phyloP scores from a whole-genome alignment of 1,140 invertebrate genomes.

The Phthorimaea operculella region DNA sequence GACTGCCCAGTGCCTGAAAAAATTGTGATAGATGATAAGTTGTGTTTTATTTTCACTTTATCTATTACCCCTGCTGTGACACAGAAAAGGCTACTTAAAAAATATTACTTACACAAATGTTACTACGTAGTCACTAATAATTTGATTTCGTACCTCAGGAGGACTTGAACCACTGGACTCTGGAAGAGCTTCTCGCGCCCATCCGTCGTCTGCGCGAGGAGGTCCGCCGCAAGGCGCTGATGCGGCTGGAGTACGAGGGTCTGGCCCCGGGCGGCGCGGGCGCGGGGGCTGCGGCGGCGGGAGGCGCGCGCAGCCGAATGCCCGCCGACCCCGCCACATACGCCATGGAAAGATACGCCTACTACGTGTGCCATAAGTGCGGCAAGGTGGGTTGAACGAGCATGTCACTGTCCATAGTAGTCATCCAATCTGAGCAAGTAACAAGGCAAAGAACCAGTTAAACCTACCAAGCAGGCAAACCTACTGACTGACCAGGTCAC shows the following conservation, averaged over 20 bases:
- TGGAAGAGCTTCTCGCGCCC: slow-evolving; percentile 82
- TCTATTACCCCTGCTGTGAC: no score
- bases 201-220: slow-evolving; percentile 88
- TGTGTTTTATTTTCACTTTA: no score
- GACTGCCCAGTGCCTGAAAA: no score
- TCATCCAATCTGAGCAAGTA: no score
- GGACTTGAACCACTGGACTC: slow-evolving; percentile 84
- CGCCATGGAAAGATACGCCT: slow-evolving; percentile 98
- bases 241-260: slow-evolving; percentile 98
- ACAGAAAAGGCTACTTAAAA: no score
- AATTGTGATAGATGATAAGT: no score
- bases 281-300: slow-evolving; percentile 58
- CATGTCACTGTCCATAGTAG: no score
- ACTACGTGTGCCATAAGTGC: slow-evolving; percentile 98
- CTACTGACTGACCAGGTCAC: no score
- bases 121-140: no score
- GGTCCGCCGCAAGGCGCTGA: slow-evolving; percentile 92
- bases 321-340: slow-evolving; percentile 84
- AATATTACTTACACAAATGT: no score
- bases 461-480: no score
- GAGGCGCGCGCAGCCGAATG: slow-evolving; percentile 71
- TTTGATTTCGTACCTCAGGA: slow-evolving; percentile 55
- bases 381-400: slow-evolving; percentile 76
- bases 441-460: no score
- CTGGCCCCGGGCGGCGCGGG: slow-evolving; percentile 62